Evolutionary conservation across 2,888 invertebrate species (phyloP).

Genomic region (Eupelmus urozonus): DNA sequence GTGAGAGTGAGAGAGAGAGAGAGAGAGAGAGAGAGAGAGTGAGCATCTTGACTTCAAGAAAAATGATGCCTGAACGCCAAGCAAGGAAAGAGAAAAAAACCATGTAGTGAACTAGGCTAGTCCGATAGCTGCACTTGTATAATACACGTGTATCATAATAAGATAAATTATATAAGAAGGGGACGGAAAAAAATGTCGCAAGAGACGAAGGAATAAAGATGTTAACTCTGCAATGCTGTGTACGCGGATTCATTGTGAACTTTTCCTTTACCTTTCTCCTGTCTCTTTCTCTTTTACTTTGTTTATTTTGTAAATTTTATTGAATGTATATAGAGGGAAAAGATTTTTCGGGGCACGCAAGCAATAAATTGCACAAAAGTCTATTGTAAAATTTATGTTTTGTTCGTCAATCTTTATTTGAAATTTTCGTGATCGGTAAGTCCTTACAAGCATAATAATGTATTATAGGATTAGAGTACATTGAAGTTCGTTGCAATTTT

Average conservation of each 20-base stretch:
- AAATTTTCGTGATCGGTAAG: slow-evolving; percentile 1
- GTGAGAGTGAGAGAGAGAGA: slow-evolving; percentile 19
- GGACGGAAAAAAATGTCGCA: slow-evolving; percentile 28
- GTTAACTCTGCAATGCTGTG: slow-evolving; percentile 49
- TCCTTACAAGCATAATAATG: too few relatives aligned
- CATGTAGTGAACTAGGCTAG: slow-evolving; percentile 63
- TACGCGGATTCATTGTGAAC: slow-evolving; percentile 14
- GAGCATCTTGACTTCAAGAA: slow-evolving; percentile 8
- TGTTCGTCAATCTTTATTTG: not conserved
- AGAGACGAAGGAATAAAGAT: slow-evolving; percentile 50
- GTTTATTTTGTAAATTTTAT: not conserved
- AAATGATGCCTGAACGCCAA: not conserved
- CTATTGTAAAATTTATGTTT: slow-evolving; percentile 8
- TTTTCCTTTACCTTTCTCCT: slow-evolving; percentile 20
- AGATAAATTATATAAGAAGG: slow-evolving; percentile 57
- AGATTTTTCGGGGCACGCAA: slow-evolving; percentile 8
- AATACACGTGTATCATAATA: slow-evolving; percentile 59
- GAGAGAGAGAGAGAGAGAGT: not conserved
- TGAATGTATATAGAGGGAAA: not conserved
- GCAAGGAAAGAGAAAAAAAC: slow-evolving; percentile 35
- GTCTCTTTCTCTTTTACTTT: not conserved
- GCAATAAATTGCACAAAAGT: slow-evolving; percentile 39
- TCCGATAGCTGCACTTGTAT: slow-evolving; percentile 63
- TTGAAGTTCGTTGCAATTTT: slow-evolving; percentile 14
- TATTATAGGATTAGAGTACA: too few relatives aligned